Evolutionary conservation across 2,797 vertebrate species (phyloP).

Genomic region (Pitangus sulphuratus): DNA sequence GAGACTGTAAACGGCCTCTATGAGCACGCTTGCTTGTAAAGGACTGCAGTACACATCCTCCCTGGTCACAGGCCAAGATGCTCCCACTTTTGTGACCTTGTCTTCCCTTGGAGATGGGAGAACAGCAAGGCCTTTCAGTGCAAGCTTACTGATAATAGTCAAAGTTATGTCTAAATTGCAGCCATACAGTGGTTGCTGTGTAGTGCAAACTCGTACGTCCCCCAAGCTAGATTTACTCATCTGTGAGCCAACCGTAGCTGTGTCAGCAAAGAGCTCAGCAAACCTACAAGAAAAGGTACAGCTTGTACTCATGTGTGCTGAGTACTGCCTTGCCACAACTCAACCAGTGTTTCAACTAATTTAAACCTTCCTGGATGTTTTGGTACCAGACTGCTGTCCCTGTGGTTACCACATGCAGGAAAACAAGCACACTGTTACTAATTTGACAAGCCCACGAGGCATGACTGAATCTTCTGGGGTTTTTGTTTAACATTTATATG

Average conservation of each 20-base stretch:
- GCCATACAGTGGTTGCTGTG: not conserved
- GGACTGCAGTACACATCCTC: not conserved
- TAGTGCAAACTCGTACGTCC: no score
- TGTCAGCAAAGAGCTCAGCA: not conserved
- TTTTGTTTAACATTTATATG: conserved; percentile 6
- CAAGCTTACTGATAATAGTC: not conserved
- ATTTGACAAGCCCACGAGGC: not conserved
- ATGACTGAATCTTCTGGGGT: not conserved
- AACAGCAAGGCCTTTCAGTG: not conserved
- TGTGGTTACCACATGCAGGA: not conserved
- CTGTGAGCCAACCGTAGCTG: not conserved
- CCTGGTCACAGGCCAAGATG: not conserved
- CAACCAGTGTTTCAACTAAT: not conserved
- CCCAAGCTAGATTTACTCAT: not conserved
- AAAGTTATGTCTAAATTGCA: not conserved
- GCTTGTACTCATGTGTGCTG: not conserved
- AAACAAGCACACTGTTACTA: not conserved
- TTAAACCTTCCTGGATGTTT: not conserved
- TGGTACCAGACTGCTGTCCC: not conserved
- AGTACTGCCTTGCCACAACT: not conserved
- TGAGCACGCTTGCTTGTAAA: not conserved
- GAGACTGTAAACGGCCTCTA: not conserved
- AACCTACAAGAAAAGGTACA: not conserved
- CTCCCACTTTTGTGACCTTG: not conserved
- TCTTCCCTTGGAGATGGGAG: not conserved